Percentiles rank a stretch among this genome's conserved stretches.
Evolutionary conservation across 92 coral and sea anemone genomes (phyloP).

Genomic region (Meandrina meandrites): DNA sequence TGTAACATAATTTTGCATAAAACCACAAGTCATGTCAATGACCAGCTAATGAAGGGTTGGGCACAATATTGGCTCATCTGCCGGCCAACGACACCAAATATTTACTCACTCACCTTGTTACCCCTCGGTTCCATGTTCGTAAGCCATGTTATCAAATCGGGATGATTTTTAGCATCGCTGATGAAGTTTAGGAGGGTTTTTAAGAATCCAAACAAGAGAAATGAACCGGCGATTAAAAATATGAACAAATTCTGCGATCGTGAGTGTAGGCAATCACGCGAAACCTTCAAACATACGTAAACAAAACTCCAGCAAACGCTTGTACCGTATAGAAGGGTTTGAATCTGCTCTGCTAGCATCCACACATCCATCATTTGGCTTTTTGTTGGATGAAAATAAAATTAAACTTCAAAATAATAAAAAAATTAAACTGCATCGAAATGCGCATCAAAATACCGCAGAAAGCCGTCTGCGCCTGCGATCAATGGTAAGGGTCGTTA

Average conservation of each 20-base stretch:
- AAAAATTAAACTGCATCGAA: not conserved
- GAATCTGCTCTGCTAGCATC: conserved; percentile 43
- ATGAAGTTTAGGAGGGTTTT: conserved; percentile 41
- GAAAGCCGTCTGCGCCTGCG: conserved; percentile 22
- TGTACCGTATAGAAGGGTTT: conserved; percentile 41
- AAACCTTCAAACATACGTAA: conserved; percentile 52
- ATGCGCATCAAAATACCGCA: not conserved
- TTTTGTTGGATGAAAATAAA: conserved; percentile 15
- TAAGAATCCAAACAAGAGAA: conserved; percentile 45
- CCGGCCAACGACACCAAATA: not conserved
- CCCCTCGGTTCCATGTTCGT: conserved; percentile 44
- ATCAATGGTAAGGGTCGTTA: not conserved
- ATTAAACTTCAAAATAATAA: not conserved
- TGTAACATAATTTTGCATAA: too few relatives aligned
- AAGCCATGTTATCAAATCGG: conserved; percentile 48
- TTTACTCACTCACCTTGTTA: conserved; percentile 38
- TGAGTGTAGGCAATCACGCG: conserved; percentile 9
- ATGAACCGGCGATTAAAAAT: conserved; percentile 44
- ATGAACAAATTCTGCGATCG: conserved; percentile 31
- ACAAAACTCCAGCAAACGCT: conserved; percentile 49
- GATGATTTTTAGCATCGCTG: conserved; percentile 29
- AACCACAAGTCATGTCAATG: too few relatives aligned
- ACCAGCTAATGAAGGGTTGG: too few relatives aligned
- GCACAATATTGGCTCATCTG: not conserved
- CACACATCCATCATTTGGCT: conserved; percentile 27